Percentiles rank a stretch among this genome's conserved stretches.
Conservation (phyloP, 2,797 vertebrate species). For the Alfaro cultratus region DNA sequence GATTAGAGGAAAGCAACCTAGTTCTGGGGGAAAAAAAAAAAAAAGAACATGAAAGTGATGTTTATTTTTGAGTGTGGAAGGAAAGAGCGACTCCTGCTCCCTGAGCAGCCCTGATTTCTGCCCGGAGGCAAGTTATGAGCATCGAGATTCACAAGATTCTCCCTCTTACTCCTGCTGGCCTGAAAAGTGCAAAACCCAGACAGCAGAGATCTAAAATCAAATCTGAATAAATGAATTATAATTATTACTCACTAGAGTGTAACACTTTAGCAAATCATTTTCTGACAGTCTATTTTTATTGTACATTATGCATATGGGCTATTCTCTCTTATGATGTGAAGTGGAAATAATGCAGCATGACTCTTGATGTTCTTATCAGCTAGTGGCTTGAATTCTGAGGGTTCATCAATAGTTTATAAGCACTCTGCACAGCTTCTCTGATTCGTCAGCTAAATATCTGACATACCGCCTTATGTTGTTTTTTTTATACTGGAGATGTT, state of each 20-base stretch:
- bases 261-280: slow-evolving; percentile 6
- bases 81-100: slow-evolving; percentile 62
- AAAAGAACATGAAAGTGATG: slow-evolving; percentile 61
- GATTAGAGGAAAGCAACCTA: slow-evolving; percentile 75
- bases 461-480: not conserved
- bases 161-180: slow-evolving; percentile 27
- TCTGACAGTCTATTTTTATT: not conserved
- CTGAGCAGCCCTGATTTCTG: slow-evolving; percentile 57
- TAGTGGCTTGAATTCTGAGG: slow-evolving; percentile 4
- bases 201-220: slow-evolving; percentile 18
- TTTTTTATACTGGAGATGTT: slow-evolving; percentile 2
- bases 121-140: slow-evolving; percentile 59
- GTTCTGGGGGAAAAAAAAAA: slow-evolving; percentile 71
- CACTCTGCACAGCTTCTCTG: not conserved
- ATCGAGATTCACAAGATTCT: slow-evolving; percentile 38
- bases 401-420: not conserved
- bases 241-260: slow-evolving; percentile 29
- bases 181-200: slow-evolving; percentile 29
- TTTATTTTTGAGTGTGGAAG: slow-evolving; percentile 62
- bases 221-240: slow-evolving; percentile 38
- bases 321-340: slow-evolving; percentile 11
- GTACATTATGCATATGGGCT: slow-evolving; percentile 18
- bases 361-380: slow-evolving; percentile 1
- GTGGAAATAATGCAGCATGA: slow-evolving; percentile 18
- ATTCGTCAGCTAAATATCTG: not conserved